Conservation (phyloP, 2,797 vertebrate genomes). For the Danio tinwini region DNA sequence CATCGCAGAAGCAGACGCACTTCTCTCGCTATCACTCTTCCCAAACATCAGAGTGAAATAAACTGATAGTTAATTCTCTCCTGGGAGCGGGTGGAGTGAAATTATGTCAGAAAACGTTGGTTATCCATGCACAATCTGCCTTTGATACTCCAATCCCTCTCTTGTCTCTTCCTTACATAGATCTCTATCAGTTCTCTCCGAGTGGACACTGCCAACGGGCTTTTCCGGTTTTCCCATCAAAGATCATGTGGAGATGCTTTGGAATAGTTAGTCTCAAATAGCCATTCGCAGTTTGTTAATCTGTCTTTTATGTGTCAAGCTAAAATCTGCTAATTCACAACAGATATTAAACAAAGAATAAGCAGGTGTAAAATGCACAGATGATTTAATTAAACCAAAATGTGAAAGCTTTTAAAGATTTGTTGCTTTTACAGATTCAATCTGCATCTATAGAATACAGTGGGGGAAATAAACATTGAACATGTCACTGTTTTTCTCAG, state of each 20-base stretch:
- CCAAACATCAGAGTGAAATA: neutral
- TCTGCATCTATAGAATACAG: too few species aligned
- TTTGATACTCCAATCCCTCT: constrained; percentile 33
- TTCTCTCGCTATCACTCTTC: constrained; percentile 4
- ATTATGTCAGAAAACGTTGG: constrained; percentile 30
- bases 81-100: constrained; percentile 35
- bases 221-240: constrained; percentile 40
- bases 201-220: constrained; percentile 34
- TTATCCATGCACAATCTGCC: constrained; percentile 38
- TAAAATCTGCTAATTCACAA: neutral
- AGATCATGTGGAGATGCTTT: neutral
- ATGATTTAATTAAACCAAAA: neutral
- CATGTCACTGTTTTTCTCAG: too few species aligned
- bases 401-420: neutral
- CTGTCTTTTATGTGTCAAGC: neutral
- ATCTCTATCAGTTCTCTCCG: constrained; percentile 27
- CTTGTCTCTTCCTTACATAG: constrained; percentile 28
- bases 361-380: neutral
- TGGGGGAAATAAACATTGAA: too few species aligned
- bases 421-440: neutral
- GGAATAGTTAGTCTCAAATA: neutral
- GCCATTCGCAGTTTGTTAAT: neutral
- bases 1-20: neutral
- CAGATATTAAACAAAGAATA: neutral
- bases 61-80: neutral